phyloP scores from a whole-genome alignment of 2,888 invertebrate genomes.

The Galeruca laticollis region DNA sequence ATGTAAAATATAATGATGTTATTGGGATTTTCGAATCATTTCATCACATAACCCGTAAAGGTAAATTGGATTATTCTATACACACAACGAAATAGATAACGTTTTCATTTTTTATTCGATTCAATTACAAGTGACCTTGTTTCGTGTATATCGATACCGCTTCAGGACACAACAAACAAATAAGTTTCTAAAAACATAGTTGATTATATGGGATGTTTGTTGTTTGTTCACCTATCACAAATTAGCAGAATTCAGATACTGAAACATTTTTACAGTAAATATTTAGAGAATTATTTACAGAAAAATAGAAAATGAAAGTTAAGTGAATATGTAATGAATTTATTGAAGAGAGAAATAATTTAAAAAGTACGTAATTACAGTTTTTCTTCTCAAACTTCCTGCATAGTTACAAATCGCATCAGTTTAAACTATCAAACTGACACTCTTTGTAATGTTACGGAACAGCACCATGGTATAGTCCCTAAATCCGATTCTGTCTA shows the following conservation, averaged over 20 bases:
- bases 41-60: neutral
- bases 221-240: neutral
- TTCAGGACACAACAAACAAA: neutral
- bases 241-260: neutral
- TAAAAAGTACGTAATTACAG: no score
- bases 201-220: neutral
- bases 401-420: no score
- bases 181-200: neutral
- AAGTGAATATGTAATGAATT: no score
- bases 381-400: no score
- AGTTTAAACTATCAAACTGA: no score
- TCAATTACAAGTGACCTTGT: slow-evolving; percentile 4
- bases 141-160: neutral
- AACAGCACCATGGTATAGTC: no score
- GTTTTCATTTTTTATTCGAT: neutral
- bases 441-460: no score
- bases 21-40: neutral
- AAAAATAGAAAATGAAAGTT: no score
- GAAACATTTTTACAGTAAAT: no score
- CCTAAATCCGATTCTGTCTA: no score
- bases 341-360: no score
- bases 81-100: neutral
- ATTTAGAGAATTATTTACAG: no score
- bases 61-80: slow-evolving; percentile 1
- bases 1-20: slow-evolving; percentile 2